A percentile compares a stretch with the other conserved stretches of the same genome.
Conservation (phyloP, 2,113 vertebrate species). For the Sinocyclocheilus grahami region DNA sequence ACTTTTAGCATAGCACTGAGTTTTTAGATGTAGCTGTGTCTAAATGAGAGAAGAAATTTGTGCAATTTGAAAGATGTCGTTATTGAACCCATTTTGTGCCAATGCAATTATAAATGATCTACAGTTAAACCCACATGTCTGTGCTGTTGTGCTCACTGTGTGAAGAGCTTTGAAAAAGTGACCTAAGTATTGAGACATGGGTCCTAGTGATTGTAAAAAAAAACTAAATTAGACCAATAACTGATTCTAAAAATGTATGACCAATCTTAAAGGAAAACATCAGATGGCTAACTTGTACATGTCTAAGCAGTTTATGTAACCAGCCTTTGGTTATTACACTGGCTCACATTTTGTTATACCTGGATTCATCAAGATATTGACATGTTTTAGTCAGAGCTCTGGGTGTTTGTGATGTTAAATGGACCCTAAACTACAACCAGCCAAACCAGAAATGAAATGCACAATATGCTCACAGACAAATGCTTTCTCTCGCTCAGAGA, state of each 20-base stretch:
- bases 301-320: background rate
- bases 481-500: slow-evolving; percentile 12
- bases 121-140: no score
- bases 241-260: background rate
- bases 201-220: no score
- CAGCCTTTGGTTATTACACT: background rate
- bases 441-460: slow-evolving; percentile 27
- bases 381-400: slow-evolving; percentile 13
- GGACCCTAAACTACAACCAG: slow-evolving; percentile 24
- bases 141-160: no score
- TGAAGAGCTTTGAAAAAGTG: no score
- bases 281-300: background rate
- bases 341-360: background rate
- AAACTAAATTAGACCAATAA: background rate
- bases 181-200: background rate
- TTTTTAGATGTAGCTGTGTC: background rate
- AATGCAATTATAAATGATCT: no score
- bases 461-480: slow-evolving; percentile 32
- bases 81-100: no score
- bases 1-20: no score
- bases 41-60: no score
- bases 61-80: no score
- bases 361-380: background rate
- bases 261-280: background rate
- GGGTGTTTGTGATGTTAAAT: slow-evolving; percentile 41